A percentile compares a stretch with the other conserved stretches of the same genome.
Conservation (phyloP, 2,797 vertebrate genomes). For the Clamator glandarius region DNA sequence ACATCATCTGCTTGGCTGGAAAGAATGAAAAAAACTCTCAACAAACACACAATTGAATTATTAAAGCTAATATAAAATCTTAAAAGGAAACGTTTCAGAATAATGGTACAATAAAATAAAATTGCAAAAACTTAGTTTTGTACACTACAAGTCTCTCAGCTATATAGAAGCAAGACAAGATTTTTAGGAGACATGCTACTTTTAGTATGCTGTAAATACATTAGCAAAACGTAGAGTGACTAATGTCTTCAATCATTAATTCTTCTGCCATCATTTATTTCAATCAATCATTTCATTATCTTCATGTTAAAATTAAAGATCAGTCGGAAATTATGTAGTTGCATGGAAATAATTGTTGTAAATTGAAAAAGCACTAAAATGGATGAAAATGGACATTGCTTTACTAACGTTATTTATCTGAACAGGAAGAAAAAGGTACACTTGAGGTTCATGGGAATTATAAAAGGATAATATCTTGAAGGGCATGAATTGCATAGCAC, state of each 20-base stretch:
- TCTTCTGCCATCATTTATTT: neutral
- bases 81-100: neutral
- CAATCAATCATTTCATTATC: constrained; percentile 40
- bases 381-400: neutral
- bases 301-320: neutral
- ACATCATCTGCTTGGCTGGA: neutral
- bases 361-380: neutral
- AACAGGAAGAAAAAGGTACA: neutral
- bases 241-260: neutral
- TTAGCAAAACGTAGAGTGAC: neutral
- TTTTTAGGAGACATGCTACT: neutral
- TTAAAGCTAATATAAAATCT: neutral
- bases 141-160: neutral
- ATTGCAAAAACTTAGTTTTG: neutral
- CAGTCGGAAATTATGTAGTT: neutral
- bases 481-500: neutral
- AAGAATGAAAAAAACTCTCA: neutral
- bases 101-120: neutral
- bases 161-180: neutral
- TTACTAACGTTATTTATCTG: neutral
- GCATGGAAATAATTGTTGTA: neutral
- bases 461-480: neutral
- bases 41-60: neutral
- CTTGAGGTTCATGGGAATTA: neutral
- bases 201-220: neutral